Conservation (phyloP, 2,113 vertebrate genomes). For the Hippoglossus stenolepis region DNA sequence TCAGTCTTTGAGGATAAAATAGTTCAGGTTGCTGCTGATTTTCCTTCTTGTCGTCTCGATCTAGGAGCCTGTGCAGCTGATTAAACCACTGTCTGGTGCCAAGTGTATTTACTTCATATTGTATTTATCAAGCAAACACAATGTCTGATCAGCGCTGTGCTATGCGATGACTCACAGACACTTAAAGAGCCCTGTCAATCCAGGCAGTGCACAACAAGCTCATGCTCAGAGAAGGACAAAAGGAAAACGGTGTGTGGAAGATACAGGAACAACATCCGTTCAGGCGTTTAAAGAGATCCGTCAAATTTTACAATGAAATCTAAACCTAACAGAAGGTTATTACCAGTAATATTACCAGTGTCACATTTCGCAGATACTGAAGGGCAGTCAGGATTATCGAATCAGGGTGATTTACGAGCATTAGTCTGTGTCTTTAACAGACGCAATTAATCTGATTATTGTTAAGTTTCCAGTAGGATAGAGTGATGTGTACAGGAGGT, state of each 20-base stretch:
- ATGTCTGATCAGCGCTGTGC: constrained; percentile 4
- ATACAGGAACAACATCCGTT: constrained; percentile 14
- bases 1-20: neutral
- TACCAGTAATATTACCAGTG: constrained; percentile 34
- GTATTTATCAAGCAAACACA: neutral
- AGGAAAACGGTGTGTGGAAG: neutral
- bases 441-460: constrained; percentile 28
- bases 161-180: constrained; percentile 13
- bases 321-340: constrained; percentile 43
- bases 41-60: neutral
- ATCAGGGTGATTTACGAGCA: constrained; percentile 41
- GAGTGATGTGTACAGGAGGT: constrained; percentile 2
- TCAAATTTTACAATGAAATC: constrained; percentile 55
- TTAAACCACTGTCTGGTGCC: neutral
- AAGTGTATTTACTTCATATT: neutral
- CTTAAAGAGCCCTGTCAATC: constrained; percentile 15
- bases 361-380: constrained; percentile 34
- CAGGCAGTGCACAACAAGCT: constrained; percentile 5
- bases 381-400: constrained; percentile 29
- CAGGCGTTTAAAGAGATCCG: constrained; percentile 19
- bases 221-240: constrained; percentile 2
- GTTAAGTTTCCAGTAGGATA: constrained; percentile 12
- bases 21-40: neutral
- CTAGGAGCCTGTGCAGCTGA: neutral
- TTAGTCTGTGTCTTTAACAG: constrained; percentile 44